Evolutionary conservation across 1,140 invertebrate species (phyloP), one percentile per base, ranked within the genome.

Genomic region (Drosophila truncata): DNA sequence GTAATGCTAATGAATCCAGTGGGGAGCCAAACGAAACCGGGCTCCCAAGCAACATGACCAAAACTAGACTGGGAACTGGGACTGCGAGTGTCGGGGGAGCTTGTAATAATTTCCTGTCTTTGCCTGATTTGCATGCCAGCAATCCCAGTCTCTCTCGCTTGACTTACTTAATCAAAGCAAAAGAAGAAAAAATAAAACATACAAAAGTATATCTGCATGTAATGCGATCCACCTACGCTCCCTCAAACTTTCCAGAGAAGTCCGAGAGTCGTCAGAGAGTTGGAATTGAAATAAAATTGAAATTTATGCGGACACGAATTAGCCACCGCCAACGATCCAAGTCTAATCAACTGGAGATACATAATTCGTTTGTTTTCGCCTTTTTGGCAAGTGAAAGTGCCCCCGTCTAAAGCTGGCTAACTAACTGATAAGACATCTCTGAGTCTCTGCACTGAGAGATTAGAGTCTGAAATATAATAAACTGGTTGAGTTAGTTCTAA

Each of bases 61-160:
- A 82, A 78, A 80, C 65, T 55, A 66, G 63, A 63, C 54, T 25
- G 20, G 50, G 50, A 60, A 50, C 47, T 50, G 47, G 47, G 47
- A 49, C 4, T 33, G 49, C 27, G n/a, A 58, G 33, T 35, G 20
- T 23, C 35, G 49, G 7, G 25, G 27, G 41, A 33, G 39, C 39
- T 61, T 74, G 75, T 83, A 88, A 88, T 87, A 84, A 87, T 88
- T 87, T 87, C 84, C 84, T 87, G 84, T 59, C 72, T 83, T n/a
- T 69, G 37, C 35, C 57, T 81, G 84, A 88, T 87, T 88, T 87
- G 80, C 84, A 87, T 87, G 84, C 52, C 46, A 57, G 25, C 47
- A 57, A 18, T 76, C 46, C 4, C 0, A 25, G 62, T 37, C 67
- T 46, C 67, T 46, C 20, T 37, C n/a, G 50, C 37, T n/a, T 29